Base-by-base conservation (phyloP, 2,888 invertebrate genomes). In the Amphipoea oculea region DNA sequence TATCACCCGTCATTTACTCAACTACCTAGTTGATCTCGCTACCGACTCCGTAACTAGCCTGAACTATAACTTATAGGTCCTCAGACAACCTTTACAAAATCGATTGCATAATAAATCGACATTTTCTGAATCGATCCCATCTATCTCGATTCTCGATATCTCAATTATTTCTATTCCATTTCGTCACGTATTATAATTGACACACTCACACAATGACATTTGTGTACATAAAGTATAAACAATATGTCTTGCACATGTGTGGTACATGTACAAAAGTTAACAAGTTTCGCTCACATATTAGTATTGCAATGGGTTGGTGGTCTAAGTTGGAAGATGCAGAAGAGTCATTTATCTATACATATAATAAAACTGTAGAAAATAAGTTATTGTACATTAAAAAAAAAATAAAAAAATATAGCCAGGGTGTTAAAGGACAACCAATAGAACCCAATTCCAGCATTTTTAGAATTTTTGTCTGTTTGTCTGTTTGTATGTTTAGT, bases 201-300 rank as follows among this genome's bases (percentile, higher is more conserved):
- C 73, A 76, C 73, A 76, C 74, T 29, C 78, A 75, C 66, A 86
- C 60, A 65, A 67, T 23, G n/a, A 54, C 2, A 66, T 23, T 14
- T 63, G 57, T 45, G 36, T 51, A 67, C 40, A 66, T 57, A 48
- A 4, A 48, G 48, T 48, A 48, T 48, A 67, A 45, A 78, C 67
- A 40, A 65, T 71, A 29, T 29, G 73, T 40, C 20, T 54, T 68
- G 40, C 73, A 42, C 67, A 51, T 62, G 69, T 79, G 70, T 79
- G 63, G 75, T 40, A 17, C 70, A 63, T 63, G 68, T 70, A 76
- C 65, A 42, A 69, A 71, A 80, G 81, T 81, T 86, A 84, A 78
- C 77, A 82, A 82, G 85, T 86, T 85, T 81, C 80, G 82, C 82
- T 83, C 75, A 81, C 82, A 78, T 76, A 79, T 77, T 83, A 73